Evolutionary conservation across 2,888 invertebrate species (phyloP), one percentile per base, ranked within the genome.

Genomic region (Pemphredon lugubris): DNA sequence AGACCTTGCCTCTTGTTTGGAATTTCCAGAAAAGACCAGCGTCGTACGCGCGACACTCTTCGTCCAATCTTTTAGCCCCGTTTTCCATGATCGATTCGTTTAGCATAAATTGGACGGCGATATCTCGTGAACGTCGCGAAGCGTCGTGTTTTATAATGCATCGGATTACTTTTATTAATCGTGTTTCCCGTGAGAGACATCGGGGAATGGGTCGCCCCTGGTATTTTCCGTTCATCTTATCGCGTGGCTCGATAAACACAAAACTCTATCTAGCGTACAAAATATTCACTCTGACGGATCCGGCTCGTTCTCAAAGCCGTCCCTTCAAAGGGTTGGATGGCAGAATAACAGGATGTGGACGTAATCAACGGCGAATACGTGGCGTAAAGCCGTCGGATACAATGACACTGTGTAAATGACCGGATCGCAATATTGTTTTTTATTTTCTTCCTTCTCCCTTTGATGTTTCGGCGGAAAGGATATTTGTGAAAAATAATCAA

Each of bases 311-410:
- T 66, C 72, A 66, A 73, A 73, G 72, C 65, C 50, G 59, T 58
- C 72, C 70, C 71, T 70, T 70, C 72, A 73, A 73, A 73, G 72
- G 72, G 72, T 70, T 70, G 65, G 44, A 64, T 65, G 57, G 65
- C 44, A 55, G 71, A 70, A 73, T 70, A 73, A 73, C 70, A 65
- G 71, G 71, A 73, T 55, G 71, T 59, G 71, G 55, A 73, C 72
- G 59, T 65, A 70, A 73, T 73, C 71, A 73, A 73, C 72, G 72
- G 50, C 59, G 70, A 59, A 65, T 70, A 70, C 48, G 54, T 47
- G 32, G 16, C 50, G 48, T 70, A 54, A 72, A 70, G 72, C 65
- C 71, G 53, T 55, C 65, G 45, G 39, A 14, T 55, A 65, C 64
- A 66, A 70, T 50, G 65, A 59, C 55, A 37, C 58, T 45, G 50